These are phyloP conservation scores for Catharus bicknelli DNA, from an alignment of 2,113 vertebrate genomes.

Conservation along the genomic window DNA sequence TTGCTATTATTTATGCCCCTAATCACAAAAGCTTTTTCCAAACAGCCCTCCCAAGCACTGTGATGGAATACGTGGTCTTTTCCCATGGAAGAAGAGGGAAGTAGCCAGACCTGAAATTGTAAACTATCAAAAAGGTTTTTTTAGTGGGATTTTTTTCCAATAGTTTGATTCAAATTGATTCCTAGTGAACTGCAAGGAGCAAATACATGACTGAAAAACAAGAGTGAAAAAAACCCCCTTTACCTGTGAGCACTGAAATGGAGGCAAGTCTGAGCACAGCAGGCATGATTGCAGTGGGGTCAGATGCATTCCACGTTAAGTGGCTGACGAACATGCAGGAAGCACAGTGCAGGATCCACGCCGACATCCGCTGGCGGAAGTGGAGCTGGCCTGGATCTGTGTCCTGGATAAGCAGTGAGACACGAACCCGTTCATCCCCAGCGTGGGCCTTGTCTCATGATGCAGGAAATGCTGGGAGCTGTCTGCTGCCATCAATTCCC, in stretches of 20 bases:
- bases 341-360: neutral
- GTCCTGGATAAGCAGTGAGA: neutral
- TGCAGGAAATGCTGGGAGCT: accelerated
- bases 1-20: neutral
- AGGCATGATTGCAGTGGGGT: neutral
- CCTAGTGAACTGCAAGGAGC: neutral
- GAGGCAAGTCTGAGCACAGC: neutral
- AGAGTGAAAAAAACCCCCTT: neutral
- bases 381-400: neutral
- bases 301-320: neutral
- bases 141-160: neutral
- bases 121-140: neutral
- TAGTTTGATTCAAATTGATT: neutral
- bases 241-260: neutral
- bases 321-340: neutral
- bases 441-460: accelerated
- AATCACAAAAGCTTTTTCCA: neutral
- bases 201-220: neutral
- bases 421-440: accelerated
- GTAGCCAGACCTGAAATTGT: neutral
- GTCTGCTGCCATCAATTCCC: neutral
- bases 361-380: accelerated
- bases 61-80: neutral
- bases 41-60: neutral
- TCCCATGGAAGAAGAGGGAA: neutral